Conservation (phyloP, 2,113 vertebrate species). For the Thalassarche chlororhynchos region DNA sequence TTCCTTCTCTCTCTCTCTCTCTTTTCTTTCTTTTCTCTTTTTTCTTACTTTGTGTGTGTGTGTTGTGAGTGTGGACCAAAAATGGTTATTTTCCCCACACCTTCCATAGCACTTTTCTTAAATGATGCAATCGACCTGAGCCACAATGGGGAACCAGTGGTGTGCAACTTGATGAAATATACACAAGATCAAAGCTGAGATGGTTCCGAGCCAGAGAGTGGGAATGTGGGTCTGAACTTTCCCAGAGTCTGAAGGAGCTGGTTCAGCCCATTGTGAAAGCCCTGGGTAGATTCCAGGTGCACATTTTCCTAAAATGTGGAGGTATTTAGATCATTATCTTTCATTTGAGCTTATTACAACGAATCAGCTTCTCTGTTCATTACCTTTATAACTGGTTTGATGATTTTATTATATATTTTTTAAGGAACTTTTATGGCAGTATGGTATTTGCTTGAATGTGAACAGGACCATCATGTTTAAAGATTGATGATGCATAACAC, state of each 20-base stretch:
- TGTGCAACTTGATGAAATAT: conserved; percentile 24
- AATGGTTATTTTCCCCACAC: neutral
- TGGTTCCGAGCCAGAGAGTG: conserved; percentile 41
- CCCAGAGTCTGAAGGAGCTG: conserved; percentile 36
- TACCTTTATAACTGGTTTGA: neutral
- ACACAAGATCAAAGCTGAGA: conserved; percentile 43
- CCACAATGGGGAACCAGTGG: neutral
- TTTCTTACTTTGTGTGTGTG: neutral
- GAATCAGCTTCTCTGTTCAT: neutral
- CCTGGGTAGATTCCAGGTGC: conserved; percentile 22
- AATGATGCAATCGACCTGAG: neutral
- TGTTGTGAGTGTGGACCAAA: neutral
- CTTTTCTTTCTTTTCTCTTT: neutral
- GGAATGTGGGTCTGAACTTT: conserved; percentile 44
- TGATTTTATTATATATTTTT: neutral
- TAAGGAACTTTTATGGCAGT: neutral
- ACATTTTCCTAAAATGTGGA: conserved; percentile 56
- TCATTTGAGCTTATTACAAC: conserved; percentile 43
- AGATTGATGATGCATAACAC: conserved; percentile 39
- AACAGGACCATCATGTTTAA: neutral
- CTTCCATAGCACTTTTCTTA: neutral
- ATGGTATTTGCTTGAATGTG: conserved; percentile 17
- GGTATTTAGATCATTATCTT: conserved; percentile 52
- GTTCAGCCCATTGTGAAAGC: conserved; percentile 45
- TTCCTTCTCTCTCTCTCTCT: neutral